Conservation (phyloP, 92 coral and sea anemone genomes). For the Siderastrea radians region DNA sequence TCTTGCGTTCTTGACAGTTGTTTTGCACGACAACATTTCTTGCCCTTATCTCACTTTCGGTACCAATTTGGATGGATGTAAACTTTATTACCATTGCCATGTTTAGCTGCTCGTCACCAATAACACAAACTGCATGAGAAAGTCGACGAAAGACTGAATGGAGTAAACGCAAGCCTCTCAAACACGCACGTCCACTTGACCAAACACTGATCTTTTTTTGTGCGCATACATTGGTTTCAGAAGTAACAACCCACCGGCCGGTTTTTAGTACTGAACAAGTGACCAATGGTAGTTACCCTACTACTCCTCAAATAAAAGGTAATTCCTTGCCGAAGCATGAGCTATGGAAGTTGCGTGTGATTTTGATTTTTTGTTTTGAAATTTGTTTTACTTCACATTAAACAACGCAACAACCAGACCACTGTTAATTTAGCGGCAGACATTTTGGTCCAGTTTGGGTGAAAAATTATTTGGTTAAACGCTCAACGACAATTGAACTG, state of each 20-base stretch:
- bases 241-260: slow-evolving; percentile 43
- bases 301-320: slow-evolving; percentile 27
- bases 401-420: neutral
- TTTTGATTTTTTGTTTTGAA: neutral
- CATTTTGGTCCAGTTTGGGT: too few species aligned
- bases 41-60: neutral
- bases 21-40: neutral
- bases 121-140: neutral
- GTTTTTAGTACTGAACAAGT: slow-evolving; percentile 52
- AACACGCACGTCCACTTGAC: neutral
- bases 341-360: slow-evolving; percentile 52
- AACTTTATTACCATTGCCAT: too few species aligned
- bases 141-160: neutral
- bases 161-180: neutral
- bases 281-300: slow-evolving; percentile 26
- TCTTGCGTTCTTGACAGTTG: slow-evolving; percentile 1
- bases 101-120: neutral
- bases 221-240: slow-evolving; percentile 76
- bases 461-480: too few species aligned
- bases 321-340: slow-evolving; percentile 29
- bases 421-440: too few species aligned
- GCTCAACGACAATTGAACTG: too few species aligned
- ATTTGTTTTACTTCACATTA: neutral
- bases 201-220: slow-evolving; percentile 35
- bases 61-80: neutral